These are phyloP conservation scores for Linurgus olivaceus DNA, from an alignment of 2,797 vertebrate species.

Conservation along the genomic window DNA sequence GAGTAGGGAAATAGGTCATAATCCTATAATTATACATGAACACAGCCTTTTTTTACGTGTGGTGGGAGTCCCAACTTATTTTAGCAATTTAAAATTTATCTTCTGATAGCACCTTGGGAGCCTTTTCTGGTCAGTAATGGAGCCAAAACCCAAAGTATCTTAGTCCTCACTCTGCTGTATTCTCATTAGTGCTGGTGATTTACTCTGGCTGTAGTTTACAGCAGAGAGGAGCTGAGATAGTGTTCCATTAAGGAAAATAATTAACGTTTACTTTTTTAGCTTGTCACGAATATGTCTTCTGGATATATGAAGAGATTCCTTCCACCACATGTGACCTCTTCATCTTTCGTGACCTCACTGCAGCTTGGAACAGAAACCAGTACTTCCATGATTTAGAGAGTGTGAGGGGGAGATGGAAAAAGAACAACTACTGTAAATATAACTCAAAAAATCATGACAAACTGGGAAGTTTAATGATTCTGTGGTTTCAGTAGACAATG, in stretches of 20 bases:
- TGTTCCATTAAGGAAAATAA: neutral
- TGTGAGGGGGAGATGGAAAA: neutral
- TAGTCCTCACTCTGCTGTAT: neutral
- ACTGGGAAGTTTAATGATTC: neutral
- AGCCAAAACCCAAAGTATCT: neutral
- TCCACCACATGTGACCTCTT: neutral
- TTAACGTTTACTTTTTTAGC: neutral
- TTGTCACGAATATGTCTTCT: neutral
- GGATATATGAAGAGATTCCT: neutral
- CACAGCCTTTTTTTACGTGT: neutral
- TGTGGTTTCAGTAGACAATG: neutral
- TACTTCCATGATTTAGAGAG: neutral
- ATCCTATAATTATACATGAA: neutral
- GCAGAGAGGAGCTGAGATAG: neutral
- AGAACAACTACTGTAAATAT: neutral
- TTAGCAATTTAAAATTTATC: constrained; percentile 25
- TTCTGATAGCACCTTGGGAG: neutral
- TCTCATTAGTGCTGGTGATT: neutral
- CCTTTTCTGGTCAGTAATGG: neutral
- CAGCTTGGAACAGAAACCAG: neutral
- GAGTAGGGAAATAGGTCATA: neutral
- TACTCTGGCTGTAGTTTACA: neutral
- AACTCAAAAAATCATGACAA: constrained; percentile 11
- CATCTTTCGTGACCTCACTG: neutral
- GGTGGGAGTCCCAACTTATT: neutral